Base-by-base conservation (phyloP, 2,113 vertebrate species). In the Ammodytes dubius region DNA sequence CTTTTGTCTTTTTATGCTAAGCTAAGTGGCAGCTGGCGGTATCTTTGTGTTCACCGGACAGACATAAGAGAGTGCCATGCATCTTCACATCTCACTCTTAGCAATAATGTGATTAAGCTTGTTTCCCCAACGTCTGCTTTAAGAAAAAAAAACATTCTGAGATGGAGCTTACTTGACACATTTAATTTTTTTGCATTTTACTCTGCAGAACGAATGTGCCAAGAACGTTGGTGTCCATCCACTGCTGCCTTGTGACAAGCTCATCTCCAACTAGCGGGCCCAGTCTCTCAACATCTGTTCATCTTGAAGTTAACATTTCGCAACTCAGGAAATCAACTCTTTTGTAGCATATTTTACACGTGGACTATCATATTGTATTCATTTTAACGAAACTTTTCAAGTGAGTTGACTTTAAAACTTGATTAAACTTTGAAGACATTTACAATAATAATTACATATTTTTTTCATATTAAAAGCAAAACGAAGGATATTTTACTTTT, bases 151-250 rank as follows among this genome's bases (percentile, higher is more conserved):
- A 13, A 4, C 4, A 12, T n/a, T 49, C 13, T 70, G 0, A 19
- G 8, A 50, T 19, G 14, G 0, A 69, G 7, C 12, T 42, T 15
- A 45, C 7, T 7, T 37, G 4, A 39, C n/a, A 27, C 27, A 27
- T 27, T 7, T 1, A 7, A 54, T n/a, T 52, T 27, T 27, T 52
- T 60, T 83, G 27, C 7, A 11, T 58, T 60, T 60, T 58, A 7
- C 61, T 57, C 68, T 79, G 27, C 89, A 95, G 95, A 95, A 95
- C 13, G 76, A 92, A 2, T 88, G 90, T 47, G 95, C 90, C 2
- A 84, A 77, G 58, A 88, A 8, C 9, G 59, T 94, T 2, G 90
- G 88, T 0, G 93, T 92, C n/a, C 86, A 11, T 43, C 69, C 65
- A 0, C 87, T 93, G 54, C 77, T 95, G 77, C 93, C 94, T 0